phyloP scores from a whole-genome alignment of 2,888 invertebrate species.

The Tetropium fuscum region DNA sequence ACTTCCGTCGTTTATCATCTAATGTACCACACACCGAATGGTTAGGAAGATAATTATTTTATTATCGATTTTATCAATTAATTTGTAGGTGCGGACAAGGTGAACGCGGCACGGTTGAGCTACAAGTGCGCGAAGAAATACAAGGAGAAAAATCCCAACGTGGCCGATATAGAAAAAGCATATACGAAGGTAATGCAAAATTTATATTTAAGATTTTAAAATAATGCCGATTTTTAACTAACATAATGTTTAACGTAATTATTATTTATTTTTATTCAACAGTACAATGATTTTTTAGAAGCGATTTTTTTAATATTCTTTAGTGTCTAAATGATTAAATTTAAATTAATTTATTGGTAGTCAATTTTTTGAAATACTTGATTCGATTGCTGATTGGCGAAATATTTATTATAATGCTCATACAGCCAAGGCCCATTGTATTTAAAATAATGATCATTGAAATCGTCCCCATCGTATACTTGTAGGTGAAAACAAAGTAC shows the following conservation, averaged over 20 bases:
- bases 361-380: too few species aligned
- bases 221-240: too few species aligned
- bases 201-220: not conserved
- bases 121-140: slow-evolving; percentile 65
- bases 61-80: not conserved
- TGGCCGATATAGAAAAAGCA: slow-evolving; percentile 47
- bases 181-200: slow-evolving; percentile 45
- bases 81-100: slow-evolving; percentile 66
- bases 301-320: too few species aligned
- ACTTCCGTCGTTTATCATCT: slow-evolving; percentile 60
- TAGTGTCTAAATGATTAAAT: too few species aligned
- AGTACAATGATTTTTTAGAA: too few species aligned
- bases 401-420: too few species aligned
- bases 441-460: too few species aligned
- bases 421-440: too few species aligned
- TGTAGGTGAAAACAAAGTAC: slow-evolving; percentile 67
- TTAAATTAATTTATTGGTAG: too few species aligned
- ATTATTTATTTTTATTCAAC: too few species aligned
- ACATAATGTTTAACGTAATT: too few species aligned
- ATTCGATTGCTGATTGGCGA: too few species aligned
- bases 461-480: slow-evolving; percentile 14
- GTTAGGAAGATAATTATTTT: slow-evolving; percentile 38
- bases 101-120: slow-evolving; percentile 66
- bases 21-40: slow-evolving; percentile 56
- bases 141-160: slow-evolving; percentile 46